A percentile compares a stretch with the other conserved stretches of the same genome.
These are phyloP conservation scores for Acrobasis repandana DNA, from an alignment of 2,888 invertebrate genomes.

Conservation along the genomic window DNA sequence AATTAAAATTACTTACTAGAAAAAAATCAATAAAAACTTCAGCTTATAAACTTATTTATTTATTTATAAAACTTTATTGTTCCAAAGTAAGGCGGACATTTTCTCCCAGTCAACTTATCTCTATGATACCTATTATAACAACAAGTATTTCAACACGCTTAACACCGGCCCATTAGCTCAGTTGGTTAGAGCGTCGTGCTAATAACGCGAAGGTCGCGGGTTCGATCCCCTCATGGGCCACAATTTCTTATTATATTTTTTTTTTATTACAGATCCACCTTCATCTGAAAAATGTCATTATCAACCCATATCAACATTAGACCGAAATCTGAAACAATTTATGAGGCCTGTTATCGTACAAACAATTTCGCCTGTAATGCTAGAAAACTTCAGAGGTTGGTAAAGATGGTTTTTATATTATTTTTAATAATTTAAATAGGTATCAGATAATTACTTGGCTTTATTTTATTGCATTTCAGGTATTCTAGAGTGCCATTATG, in stretches of 20 bases:
- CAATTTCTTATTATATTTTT: slow-evolving; percentile 27
- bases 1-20: no score
- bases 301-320: slow-evolving; percentile 75
- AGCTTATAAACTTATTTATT: no score
- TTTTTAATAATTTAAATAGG: slow-evolving; percentile 30
- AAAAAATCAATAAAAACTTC: no score
- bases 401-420: slow-evolving; percentile 15
- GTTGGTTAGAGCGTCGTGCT: slow-evolving; percentile 90
- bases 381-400: slow-evolving; percentile 83
- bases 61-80: no score
- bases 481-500: slow-evolving; percentile 85
- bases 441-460: slow-evolving; percentile 21
- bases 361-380: slow-evolving; percentile 77
- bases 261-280: slow-evolving; percentile 73
- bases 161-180: slow-evolving; percentile 86
- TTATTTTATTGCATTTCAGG: slow-evolving; percentile 48
- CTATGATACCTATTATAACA: not conserved
- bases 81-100: no score
- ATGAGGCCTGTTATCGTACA: slow-evolving; percentile 78
- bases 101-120: no score
- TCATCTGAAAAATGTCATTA: slow-evolving; percentile 74
- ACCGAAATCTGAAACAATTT: slow-evolving; percentile 76
- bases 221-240: slow-evolving; percentile 90
- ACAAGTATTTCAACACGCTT: slow-evolving; percentile 22
- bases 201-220: slow-evolving; percentile 90